Evolutionary conservation across 2,113 vertebrate species (phyloP).

Genomic region (Megatriorchis doriae): DNA sequence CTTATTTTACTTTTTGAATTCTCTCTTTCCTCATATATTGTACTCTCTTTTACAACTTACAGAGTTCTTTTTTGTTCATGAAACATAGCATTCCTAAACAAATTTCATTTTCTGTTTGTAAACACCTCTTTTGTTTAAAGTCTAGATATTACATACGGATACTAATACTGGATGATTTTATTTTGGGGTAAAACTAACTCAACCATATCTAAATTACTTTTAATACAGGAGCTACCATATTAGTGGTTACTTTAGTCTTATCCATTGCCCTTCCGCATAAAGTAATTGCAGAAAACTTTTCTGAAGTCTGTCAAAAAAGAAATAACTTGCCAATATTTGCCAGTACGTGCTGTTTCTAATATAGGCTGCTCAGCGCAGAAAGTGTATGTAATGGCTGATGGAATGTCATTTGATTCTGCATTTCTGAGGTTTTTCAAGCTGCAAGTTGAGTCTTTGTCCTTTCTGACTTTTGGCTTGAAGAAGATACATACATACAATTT

Average conservation of each 20-base stretch:
- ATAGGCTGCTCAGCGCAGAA: not conserved
- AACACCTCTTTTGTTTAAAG: not conserved
- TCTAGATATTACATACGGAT: not conserved
- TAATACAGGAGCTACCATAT: not conserved
- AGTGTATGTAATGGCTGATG: not conserved
- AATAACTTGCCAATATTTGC: not conserved
- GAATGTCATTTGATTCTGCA: not conserved
- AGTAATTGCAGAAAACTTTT: not conserved
- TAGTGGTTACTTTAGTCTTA: not conserved
- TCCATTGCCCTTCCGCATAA: not conserved
- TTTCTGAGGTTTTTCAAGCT: constrained; percentile 12
- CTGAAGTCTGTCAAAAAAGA: not conserved
- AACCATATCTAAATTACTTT: not conserved
- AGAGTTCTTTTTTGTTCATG: not conserved
- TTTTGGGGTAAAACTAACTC: not conserved
- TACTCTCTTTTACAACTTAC: not conserved
- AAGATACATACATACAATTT: not conserved
- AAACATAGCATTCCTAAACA: not conserved
- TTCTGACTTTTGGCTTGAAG: not conserved
- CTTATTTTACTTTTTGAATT: not conserved
- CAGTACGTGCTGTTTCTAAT: not conserved
- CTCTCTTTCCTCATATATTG: not conserved
- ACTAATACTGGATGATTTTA: not conserved
- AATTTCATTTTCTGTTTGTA: not conserved
- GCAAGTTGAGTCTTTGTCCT: not conserved